A percentile compares a stretch with the other conserved stretches of the same genome.
These are phyloP conservation scores for Ailuropoda melanoleuca DNA, from an alignment of 2,113 vertebrate genomes.

Conservation along the genomic window DNA sequence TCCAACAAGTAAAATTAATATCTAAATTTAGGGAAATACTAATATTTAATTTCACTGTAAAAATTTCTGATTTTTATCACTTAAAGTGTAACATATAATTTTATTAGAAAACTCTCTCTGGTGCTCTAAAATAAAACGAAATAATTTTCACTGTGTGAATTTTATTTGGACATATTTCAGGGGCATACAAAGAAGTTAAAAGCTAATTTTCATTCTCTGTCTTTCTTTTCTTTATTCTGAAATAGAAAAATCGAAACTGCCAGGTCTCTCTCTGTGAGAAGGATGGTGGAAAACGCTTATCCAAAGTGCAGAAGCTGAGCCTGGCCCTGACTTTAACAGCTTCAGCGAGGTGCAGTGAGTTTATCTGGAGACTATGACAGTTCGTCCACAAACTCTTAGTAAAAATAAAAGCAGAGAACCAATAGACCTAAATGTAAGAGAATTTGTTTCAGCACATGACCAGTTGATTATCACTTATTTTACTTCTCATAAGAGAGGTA, in stretches of 20 bases:
- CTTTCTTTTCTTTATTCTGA: conserved; percentile 2
- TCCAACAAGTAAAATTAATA: not conserved
- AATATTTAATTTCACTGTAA: not conserved
- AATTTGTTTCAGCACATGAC: not conserved
- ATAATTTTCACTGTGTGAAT: not conserved
- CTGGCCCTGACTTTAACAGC: not conserved
- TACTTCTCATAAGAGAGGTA: not conserved
- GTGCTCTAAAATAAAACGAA: not conserved
- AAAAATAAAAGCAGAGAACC: not conserved
- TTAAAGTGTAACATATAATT: not conserved
- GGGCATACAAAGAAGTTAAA: not conserved
- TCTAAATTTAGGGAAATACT: not conserved
- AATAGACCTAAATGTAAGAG: not conserved
- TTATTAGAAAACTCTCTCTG: not conserved
- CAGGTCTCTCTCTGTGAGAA: not conserved
- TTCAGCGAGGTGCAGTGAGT: not conserved
- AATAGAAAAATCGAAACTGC: not conserved
- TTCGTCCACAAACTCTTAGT: not conserved
- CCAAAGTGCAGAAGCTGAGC: not conserved
- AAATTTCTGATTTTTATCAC: not conserved
- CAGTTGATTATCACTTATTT: not conserved
- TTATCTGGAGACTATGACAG: not conserved
- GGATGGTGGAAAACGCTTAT: not conserved
- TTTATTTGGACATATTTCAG: not conserved
- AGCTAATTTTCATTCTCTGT: conserved; percentile 10